Conservation (phyloP, 2,113 vertebrate species). For the Sceloporus tristichus region DNA sequence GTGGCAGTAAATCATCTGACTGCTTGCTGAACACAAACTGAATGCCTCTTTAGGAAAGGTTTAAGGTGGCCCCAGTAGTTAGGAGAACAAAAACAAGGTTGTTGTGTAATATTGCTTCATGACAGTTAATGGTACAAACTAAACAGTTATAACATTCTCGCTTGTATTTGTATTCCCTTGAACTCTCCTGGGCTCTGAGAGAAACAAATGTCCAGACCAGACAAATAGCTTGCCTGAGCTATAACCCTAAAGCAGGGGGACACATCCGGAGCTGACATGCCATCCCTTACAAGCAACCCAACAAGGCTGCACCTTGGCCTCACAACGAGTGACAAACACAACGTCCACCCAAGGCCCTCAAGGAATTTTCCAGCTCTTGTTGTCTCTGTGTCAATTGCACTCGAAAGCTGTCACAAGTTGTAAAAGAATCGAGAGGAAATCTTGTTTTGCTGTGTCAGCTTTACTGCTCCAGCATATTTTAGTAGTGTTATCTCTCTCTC, state of each 20-base stretch:
- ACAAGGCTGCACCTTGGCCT: constrained; percentile 26
- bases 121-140: constrained; percentile 1
- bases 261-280: not conserved
- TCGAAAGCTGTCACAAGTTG: constrained; percentile 29
- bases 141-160: constrained; percentile 34
- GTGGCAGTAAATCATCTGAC: no score
- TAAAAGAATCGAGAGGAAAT: fast-evolving
- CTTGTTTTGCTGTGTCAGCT: not conserved
- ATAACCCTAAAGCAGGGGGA: constrained; percentile 27
- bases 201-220: constrained; percentile 61
- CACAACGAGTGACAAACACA: constrained; percentile 20
- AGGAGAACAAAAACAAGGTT: not conserved
- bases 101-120: constrained; percentile 32
- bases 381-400: not conserved
- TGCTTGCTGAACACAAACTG: not conserved
- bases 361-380: not conserved
- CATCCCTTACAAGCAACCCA: constrained; percentile 19
- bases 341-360: not conserved
- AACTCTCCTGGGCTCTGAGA: constrained; percentile 42
- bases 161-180: not conserved
- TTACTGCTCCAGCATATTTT: constrained; percentile 19
- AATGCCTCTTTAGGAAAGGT: not conserved
- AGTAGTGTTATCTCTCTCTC: constrained; percentile 23
- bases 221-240: not conserved
- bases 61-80: not conserved